Percentiles rank a stretch among this genome's conserved stretches.
Conservation (phyloP, 2,113 vertebrate species). For the Laticauda laticaudata region DNA sequence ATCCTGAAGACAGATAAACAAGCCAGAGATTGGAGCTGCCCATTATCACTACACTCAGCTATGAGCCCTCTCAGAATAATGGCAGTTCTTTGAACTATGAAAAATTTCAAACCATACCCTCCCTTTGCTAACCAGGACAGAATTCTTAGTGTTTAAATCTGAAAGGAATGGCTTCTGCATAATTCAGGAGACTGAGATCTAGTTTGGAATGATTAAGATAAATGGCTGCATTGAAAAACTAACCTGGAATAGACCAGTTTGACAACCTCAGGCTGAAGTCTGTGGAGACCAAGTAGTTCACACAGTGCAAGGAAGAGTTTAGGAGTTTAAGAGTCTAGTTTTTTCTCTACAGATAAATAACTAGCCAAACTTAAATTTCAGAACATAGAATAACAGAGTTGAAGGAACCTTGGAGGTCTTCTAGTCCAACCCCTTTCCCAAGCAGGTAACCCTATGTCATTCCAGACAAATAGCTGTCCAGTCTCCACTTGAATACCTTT, state of each 20-base stretch:
- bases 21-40: neutral
- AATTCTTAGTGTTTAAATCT: neutral
- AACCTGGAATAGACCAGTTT: neutral
- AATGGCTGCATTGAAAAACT: neutral
- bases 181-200: neutral
- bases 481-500: too few relatives aligned
- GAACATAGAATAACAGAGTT: neutral
- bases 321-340: neutral
- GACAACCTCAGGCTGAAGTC: neutral
- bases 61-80: neutral
- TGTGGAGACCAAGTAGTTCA: neutral
- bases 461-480: too few relatives aligned
- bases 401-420: too few relatives aligned
- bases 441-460: neutral
- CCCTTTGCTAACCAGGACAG: neutral
- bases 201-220: too few relatives aligned
- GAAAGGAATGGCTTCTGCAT: neutral
- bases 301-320: neutral
- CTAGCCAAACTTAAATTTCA: neutral
- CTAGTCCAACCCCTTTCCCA: neutral
- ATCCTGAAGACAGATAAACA: neutral
- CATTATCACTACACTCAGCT: neutral
- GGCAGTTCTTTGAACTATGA: rapidly evolving
- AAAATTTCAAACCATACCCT: neutral
- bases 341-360: neutral